phyloP scores from a whole-genome alignment of 1,140 invertebrate genomes.

The Gonatopus flavifemur region DNA sequence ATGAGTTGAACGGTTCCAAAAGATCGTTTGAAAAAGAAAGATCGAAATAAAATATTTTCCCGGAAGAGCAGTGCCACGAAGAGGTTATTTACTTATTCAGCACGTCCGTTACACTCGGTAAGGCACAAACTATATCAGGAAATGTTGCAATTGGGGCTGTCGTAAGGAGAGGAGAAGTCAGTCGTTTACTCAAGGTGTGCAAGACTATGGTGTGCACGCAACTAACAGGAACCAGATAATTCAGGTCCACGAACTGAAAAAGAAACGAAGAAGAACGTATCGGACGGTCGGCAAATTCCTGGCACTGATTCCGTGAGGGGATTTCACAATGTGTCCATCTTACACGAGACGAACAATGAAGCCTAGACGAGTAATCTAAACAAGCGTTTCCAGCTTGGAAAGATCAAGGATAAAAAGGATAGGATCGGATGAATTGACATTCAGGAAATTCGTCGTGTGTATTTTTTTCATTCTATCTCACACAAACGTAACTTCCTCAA shows the following conservation, averaged over 20 bases:
- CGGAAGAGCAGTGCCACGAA: slow-evolving; percentile 9
- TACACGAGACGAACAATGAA: not conserved
- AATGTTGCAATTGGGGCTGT: slow-evolving; percentile 53
- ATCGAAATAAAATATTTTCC: not conserved
- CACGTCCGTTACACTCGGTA: slow-evolving; percentile 39
- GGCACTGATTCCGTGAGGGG: not conserved
- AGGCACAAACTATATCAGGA: slow-evolving; percentile 45
- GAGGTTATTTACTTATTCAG: no score
- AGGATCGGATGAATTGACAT: no score
- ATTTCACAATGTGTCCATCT: not conserved
- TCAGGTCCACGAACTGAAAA: slow-evolving; percentile 24
- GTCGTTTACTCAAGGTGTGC: slow-evolving; percentile 35
- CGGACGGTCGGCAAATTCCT: not conserved
- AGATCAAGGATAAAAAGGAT: not conserved
- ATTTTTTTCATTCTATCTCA: no score
- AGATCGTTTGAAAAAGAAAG: no score
- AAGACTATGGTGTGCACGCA: slow-evolving; percentile 49
- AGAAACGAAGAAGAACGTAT: not conserved
- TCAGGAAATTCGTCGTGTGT: no score
- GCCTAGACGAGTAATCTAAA: not conserved
- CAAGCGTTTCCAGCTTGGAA: not conserved
- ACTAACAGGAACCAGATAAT: slow-evolving; percentile 52
- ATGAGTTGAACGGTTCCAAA: no score
- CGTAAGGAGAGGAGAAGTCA: slow-evolving; percentile 44
- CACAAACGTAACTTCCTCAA: no score